Conservation (phyloP, 2,888 invertebrate species). For the Phoenoteleia sp. region DNA sequence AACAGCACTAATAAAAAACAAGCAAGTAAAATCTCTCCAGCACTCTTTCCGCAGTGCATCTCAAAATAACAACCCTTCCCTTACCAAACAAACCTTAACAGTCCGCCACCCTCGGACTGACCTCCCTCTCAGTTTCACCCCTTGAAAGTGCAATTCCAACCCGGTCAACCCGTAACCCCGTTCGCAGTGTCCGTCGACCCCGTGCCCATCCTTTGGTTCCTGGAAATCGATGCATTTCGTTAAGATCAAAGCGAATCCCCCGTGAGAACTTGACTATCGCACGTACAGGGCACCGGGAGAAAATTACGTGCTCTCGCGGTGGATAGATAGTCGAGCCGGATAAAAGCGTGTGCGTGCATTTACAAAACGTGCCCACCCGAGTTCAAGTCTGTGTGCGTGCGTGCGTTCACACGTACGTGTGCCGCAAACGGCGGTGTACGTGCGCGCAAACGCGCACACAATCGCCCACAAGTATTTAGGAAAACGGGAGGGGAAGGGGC, state of each 20-base stretch:
- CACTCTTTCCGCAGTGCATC: too few relatives aligned
- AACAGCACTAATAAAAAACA: too few relatives aligned
- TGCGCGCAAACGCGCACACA: constrained; percentile 39
- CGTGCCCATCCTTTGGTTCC: constrained; percentile 30
- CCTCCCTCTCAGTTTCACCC: neutral
- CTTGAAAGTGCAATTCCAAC: too few relatives aligned
- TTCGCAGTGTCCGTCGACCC: neutral
- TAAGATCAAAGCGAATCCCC: constrained; percentile 49
- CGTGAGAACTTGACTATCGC: constrained; percentile 39
- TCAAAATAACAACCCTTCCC: neutral
- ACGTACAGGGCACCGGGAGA: constrained; percentile 38
- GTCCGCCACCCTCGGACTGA: too few relatives aligned
- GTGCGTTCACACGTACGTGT: constrained; percentile 1
- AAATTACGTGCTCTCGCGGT: constrained; percentile 57
- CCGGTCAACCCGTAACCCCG: constrained; percentile 9
- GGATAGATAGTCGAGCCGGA: constrained; percentile 49
- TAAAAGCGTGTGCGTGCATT: constrained; percentile 58
- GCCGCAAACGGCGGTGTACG: too few relatives aligned
- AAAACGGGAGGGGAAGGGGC: constrained; percentile 60
- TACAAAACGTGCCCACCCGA: constrained; percentile 48
- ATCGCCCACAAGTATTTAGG: constrained; percentile 69
- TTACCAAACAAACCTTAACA: neutral
- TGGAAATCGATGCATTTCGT: constrained; percentile 54
- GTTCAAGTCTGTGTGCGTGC: constrained; percentile 28
- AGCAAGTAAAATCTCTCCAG: too few relatives aligned